phyloP scores from a whole-genome alignment of 2,888 invertebrate genomes.

The Anticlea derivata region DNA sequence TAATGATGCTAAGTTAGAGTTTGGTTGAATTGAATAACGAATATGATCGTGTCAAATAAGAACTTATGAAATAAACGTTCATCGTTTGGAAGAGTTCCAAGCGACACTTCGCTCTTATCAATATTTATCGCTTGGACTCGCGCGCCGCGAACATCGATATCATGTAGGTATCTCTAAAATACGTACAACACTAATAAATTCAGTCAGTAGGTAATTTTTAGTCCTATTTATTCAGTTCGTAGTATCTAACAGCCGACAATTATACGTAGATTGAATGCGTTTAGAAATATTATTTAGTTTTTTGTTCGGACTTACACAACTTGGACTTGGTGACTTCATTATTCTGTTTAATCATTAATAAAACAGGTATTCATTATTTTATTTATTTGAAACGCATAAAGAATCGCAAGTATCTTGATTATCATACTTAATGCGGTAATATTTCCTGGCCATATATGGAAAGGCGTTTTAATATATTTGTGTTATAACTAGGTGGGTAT shows the following conservation, averaged over 20 bases:
- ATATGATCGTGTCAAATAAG: no score
- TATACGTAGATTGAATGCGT: constrained; percentile 20
- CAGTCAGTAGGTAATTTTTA: no score
- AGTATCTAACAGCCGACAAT: constrained; percentile 2
- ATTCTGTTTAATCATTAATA: no score
- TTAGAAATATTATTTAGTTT: constrained; percentile 23
- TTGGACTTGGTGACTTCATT: no score
- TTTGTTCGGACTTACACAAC: constrained; percentile 1
- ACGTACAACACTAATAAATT: not conserved
- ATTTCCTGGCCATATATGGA: constrained; percentile 1
- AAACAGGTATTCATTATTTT: constrained; percentile 17
- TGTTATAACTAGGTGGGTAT: no score
- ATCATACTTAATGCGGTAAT: constrained; percentile 1
- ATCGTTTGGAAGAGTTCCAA: constrained; percentile 4
- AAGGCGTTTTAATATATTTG: not conserved
- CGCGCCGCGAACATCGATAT: not conserved
- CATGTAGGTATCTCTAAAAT: not conserved
- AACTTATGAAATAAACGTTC: constrained; percentile 4
- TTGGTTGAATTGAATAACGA: no score
- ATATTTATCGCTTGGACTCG: constrained; percentile 4
- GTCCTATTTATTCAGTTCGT: not conserved
- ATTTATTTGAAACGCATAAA: constrained; percentile 9
- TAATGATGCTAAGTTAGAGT: no score
- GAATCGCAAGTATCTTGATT: constrained; percentile 18
- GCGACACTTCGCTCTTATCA: not conserved